Percentiles rank a stretch among this genome's conserved stretches.
phyloP scores from a whole-genome alignment of 2,797 vertebrate species.

The Streptopelia turtur region DNA sequence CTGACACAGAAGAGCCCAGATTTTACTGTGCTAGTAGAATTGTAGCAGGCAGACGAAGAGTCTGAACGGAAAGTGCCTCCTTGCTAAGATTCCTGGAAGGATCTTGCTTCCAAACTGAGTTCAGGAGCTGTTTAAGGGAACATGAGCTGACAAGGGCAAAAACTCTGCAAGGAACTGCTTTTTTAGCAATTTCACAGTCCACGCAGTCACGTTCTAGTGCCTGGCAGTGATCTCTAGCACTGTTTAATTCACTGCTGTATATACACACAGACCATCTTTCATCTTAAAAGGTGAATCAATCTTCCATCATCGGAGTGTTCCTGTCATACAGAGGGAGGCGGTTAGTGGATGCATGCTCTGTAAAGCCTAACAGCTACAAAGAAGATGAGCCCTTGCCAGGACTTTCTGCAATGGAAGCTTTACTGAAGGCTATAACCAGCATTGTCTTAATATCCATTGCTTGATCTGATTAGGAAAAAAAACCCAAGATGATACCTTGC shows the following conservation, averaged over 20 bases:
- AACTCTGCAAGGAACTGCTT: background rate
- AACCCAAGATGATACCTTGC: background rate
- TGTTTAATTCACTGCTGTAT: background rate
- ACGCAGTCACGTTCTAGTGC: background rate
- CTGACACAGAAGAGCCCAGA: background rate
- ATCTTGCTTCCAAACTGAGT: background rate
- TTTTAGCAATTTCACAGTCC: background rate
- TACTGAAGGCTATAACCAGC: background rate
- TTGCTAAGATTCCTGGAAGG: background rate
- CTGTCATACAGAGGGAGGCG: background rate
- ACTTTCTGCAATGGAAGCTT: background rate
- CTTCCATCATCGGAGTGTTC: background rate
- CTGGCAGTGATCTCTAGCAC: background rate
- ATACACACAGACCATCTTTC: background rate
- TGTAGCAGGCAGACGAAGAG: background rate
- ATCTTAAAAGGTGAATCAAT: slow-evolving; percentile 17
- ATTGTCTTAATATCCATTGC: background rate
- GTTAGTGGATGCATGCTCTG: background rate
- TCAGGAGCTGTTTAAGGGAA: background rate
- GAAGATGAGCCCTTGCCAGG: background rate
- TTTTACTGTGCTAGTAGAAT: background rate
- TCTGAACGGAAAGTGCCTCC: background rate
- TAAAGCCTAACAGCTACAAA: background rate
- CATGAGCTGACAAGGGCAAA: background rate
- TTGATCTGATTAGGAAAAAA: background rate